Evolutionary conservation across 1,140 invertebrate genomes (phyloP), one percentile per base, ranked within the genome.

Genomic region (Bombus difficillimus): DNA sequence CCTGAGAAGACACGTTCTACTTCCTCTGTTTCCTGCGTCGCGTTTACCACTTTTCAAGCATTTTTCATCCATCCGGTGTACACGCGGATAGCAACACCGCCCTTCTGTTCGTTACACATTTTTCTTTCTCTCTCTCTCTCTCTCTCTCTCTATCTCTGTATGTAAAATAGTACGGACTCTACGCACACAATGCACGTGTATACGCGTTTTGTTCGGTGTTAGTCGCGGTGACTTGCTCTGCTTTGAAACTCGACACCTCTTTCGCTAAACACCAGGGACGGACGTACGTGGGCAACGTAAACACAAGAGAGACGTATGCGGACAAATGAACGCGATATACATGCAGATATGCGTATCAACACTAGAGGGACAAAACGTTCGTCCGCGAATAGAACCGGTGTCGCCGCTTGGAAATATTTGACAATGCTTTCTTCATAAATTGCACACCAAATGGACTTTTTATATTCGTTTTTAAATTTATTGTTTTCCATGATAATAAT

Each of bases 171-270:
- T 9, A 28, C 8, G 75, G 25, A 62, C 43, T 39, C 5, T 62
- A 32, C 41, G 39, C 32, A 76, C 47, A 62, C n/a, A 18, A 68
- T 71, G n/a, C 37, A 39, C 39, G 47, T 53, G 43, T 22, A 71
- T 37, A 9, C 41, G 66, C 3, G 47, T 71, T 69, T 47, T 53
- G 71, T 57, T 34, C 59, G 8, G 39, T 53, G 72, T 43, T 57
- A 37, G 73, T 47, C 57, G 34, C 57, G 69, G 81, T 47, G 74
- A 78, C 43, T 83, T 78, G 84, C 43, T 74, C 69, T 34, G 84
- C 68, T 85, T 85, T 85, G 84, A 85, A 85, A 85, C 79, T 66
- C 79, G 47, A 85, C 84, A 81, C 84, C 84, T 85, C 82, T 83
- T 83, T 83, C 84, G 75, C 28, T 81, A 73, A 85, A 85, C 84